Conservation (phyloP, 2,888 invertebrate genomes). For the Clunio marinus region DNA sequence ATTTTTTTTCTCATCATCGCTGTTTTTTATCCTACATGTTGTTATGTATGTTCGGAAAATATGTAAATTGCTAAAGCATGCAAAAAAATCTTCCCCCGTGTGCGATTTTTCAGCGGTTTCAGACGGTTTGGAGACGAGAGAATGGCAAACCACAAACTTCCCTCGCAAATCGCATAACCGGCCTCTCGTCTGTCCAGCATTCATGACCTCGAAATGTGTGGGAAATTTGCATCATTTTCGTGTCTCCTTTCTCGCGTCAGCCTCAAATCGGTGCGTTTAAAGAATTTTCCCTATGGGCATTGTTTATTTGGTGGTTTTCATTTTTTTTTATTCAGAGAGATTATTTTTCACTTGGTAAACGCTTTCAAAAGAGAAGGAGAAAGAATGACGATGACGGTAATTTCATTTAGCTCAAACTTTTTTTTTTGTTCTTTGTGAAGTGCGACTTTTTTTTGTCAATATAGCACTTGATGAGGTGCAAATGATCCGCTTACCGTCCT, state of each 20-base stretch:
- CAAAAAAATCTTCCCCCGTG: neutral
- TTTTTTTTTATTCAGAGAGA: neutral
- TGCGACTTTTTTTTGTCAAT: neutral
- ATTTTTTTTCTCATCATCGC: constrained; percentile 9
- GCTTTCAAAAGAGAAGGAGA: neutral
- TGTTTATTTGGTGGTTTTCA: constrained; percentile 1
- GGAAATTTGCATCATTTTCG: constrained; percentile 31
- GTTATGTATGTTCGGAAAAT: neutral
- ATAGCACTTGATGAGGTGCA: constrained; percentile 31
- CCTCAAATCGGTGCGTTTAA: neutral
- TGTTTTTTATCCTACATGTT: neutral
- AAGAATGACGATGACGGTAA: neutral
- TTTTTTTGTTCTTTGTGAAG: neutral
- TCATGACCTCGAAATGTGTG: constrained; percentile 10
- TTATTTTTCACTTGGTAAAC: too few species aligned
- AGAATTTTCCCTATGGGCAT: neutral
- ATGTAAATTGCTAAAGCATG: constrained; percentile 6
- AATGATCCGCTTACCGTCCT: constrained; percentile 29
- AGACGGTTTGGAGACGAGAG: neutral
- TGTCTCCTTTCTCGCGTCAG: neutral
- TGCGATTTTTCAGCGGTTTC: neutral
- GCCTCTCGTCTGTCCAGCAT: neutral
- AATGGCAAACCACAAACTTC: neutral
- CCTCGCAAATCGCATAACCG: neutral
- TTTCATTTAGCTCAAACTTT: neutral